Conservation (phyloP, 2,888 invertebrate species). For the Lochmaea capreae region DNA sequence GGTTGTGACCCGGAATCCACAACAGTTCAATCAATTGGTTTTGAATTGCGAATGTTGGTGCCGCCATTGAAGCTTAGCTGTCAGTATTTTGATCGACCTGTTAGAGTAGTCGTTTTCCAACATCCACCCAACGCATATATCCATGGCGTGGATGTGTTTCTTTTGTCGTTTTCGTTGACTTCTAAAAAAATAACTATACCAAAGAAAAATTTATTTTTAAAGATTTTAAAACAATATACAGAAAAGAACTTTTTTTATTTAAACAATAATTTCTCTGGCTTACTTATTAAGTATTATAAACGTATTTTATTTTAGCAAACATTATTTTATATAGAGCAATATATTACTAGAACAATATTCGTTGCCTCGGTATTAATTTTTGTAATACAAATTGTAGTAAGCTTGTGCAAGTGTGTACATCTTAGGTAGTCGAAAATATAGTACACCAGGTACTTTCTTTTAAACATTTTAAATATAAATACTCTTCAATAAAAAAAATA, state of each 20-base stretch:
- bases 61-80: no score
- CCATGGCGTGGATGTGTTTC: not conserved
- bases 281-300: not conserved
- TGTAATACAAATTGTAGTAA: constrained; percentile 41
- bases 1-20: no score
- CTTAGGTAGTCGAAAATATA: constrained; percentile 3
- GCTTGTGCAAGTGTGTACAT: constrained; percentile 48
- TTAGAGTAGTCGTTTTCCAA: no score
- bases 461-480: constrained; percentile 8
- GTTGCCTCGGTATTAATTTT: constrained; percentile 48
- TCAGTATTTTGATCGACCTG: no score
- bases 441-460: constrained; percentile 5
- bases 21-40: no score
- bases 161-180: not conserved
- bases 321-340: constrained; percentile 52
- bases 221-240: not conserved
- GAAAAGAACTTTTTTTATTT: not conserved
- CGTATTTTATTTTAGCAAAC: constrained; percentile 25
- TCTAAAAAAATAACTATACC: not conserved
- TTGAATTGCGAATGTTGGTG: no score
- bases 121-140: no score
- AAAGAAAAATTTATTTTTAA: constrained; percentile 3
- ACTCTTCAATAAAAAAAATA: not conserved
- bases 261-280: not conserved
- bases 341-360: constrained; percentile 53